Base-by-base conservation (phyloP, 1,140 invertebrate genomes). In the Pogonus chalceus region DNA sequence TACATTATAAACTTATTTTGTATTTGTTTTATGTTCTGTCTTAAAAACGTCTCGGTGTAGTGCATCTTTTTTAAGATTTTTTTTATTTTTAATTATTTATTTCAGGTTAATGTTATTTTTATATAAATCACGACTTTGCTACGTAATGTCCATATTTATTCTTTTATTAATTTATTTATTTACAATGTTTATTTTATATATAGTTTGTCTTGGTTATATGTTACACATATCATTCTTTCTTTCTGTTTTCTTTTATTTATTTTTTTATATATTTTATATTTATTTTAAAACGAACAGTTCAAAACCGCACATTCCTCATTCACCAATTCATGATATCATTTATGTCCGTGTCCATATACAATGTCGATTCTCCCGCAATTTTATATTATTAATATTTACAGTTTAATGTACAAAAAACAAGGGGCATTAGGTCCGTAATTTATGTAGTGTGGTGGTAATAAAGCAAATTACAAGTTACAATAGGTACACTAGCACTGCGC, bases 1-100 rank as follows among this genome's bases (percentile, higher is more conserved):
- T 64, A 62, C 59, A 66, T 65, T 61, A 64, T 62, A 64, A 67
- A 65, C 61, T 64, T 67, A 65, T 59, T 59, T 55, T 58, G n/a
- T n/a, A n/a, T n/a, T n/a, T n/a, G 57, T 65, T 63, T 59, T 62
- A 62, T 67, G 58, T 60, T 63, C 61, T 57, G 55, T 66, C 58
- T 54, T 55, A 59, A 56, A 60, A 62, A 57, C 61, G 58, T 59
- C 58, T 58, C 65, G 60, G 56, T 62, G 56, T 56, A 52, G 3
- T 54, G 18, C 53, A 58, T 55, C 56, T 50, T 24, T 22, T n/a
- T n/a, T 48, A 18, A 12, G 23, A 9, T 23, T 50, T 50, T 26
- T 50, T 50, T 14, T 50, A 22, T 24, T 50, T 22, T 26, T 50
- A 23, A 50, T 48, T 31, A 48, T n/a, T 48, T 22, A 20, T 18